A percentile compares a stretch with the other conserved stretches of the same genome.
phyloP scores from a whole-genome alignment of 2,113 vertebrate species.

The Chelonoidis abingdonii region DNA sequence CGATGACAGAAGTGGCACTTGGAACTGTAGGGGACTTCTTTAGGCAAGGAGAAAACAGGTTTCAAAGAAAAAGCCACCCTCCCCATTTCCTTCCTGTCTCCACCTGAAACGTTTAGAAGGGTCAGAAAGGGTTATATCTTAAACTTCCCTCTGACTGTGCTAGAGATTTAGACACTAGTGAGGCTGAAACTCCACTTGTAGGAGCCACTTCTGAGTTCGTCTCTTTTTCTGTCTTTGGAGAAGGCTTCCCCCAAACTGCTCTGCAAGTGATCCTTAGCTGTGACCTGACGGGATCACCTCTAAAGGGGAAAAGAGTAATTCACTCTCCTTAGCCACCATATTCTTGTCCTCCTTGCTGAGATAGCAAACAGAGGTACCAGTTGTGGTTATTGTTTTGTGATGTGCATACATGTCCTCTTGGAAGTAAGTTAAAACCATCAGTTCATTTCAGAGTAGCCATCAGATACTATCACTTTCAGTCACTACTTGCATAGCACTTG shows the following conservation, averaged over 20 bases:
- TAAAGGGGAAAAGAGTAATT: neutral
- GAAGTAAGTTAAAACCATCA: neutral
- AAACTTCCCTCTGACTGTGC: neutral
- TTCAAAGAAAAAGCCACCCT: neutral
- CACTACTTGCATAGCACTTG: neutral
- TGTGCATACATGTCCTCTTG: neutral
- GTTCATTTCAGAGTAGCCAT: neutral
- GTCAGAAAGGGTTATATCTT: neutral
- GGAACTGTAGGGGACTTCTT: neutral
- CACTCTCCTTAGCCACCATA: neutral
- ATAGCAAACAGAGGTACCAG: neutral
- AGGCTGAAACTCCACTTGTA: neutral
- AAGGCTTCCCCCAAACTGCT: too few species aligned
- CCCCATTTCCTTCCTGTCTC: neutral
- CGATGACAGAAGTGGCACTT: neutral
- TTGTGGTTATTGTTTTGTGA: neutral
- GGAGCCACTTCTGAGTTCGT: neutral
- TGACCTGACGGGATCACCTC: too few species aligned
- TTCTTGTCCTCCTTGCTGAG: neutral
- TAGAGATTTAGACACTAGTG: neutral
- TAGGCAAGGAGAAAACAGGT: neutral
- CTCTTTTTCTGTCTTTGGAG: neutral
- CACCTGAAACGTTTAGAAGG: neutral
- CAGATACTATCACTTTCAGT: neutral
- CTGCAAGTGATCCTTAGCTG: too few species aligned